These are phyloP conservation scores for Xyliphius kryptos DNA, from an alignment of 2,113 vertebrate genomes.

Conservation along the genomic window DNA sequence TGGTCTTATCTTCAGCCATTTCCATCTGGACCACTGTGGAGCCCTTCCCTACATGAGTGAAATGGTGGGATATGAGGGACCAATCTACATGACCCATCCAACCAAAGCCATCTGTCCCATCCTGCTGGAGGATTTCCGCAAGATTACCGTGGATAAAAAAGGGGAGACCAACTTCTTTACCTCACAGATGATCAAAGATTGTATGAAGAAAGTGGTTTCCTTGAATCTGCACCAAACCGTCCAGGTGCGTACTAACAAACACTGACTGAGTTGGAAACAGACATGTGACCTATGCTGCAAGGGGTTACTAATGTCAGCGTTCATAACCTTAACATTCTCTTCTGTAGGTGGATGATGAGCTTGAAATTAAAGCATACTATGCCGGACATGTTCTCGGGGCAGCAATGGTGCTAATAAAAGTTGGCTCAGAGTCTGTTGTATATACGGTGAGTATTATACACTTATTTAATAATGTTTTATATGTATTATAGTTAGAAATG, in stretches of 20 bases:
- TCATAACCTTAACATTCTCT: too few relatives aligned
- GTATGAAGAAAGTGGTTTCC: constrained; percentile 96
- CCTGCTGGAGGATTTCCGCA: constrained; percentile 92
- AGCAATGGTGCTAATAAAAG: constrained; percentile 96
- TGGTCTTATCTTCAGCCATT: too few relatives aligned
- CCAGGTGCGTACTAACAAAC: constrained; percentile 85
- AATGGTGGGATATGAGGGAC: constrained; percentile 96
- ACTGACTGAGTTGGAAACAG: too few relatives aligned
- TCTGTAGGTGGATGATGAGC: constrained; percentile 76
- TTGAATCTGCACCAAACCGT: constrained; percentile 95
- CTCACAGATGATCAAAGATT: constrained; percentile 98
- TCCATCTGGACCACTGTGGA: constrained; percentile 94
- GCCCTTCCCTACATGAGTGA: constrained; percentile 95
- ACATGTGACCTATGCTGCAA: too few relatives aligned
- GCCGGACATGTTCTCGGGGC: constrained; percentile 94
- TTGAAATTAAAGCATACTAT: constrained; percentile 97
- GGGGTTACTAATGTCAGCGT: too few relatives aligned
- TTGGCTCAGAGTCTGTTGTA: constrained; percentile 89
- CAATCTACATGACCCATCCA: constrained; percentile 98
- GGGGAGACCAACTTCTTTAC: constrained; percentile 98
- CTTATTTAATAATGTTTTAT: too few relatives aligned
- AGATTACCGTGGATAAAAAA: constrained; percentile 96
- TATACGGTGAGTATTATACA: too few relatives aligned
- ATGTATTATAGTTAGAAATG: too few relatives aligned
- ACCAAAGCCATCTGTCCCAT: constrained; percentile 98